Conservation (phyloP, 2,113 vertebrate genomes). For the Dromaius novaehollandiae region DNA sequence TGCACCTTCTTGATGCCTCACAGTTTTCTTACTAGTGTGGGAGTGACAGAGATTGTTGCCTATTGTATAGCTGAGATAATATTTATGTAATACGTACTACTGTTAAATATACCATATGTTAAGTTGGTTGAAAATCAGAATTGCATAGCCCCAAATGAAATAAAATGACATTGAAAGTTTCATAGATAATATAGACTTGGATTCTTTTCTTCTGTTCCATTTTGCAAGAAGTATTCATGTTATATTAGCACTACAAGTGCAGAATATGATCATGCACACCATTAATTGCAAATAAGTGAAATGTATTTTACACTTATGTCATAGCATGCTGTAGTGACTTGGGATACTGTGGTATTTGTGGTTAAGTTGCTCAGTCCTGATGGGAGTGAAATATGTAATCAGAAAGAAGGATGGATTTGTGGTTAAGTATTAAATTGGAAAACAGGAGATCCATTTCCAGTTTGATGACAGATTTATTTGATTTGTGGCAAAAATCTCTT, state of each 20-base stretch:
- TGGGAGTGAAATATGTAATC: background rate
- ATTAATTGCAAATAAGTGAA: background rate
- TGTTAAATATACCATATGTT: background rate
- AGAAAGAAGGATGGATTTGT: background rate
- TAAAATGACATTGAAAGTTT: background rate
- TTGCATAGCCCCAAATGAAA: background rate
- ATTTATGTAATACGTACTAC: background rate
- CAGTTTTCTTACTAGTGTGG: background rate
- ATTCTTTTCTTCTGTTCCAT: background rate
- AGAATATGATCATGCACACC: background rate
- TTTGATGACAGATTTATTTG: background rate
- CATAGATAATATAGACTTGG: background rate
- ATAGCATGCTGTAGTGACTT: background rate
- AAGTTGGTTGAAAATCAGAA: background rate
- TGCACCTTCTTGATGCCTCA: background rate
- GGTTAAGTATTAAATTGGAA: background rate
- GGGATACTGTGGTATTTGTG: background rate
- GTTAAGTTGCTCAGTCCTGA: background rate
- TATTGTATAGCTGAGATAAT: accelerated
- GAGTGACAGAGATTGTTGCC: background rate
- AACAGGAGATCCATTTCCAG: background rate
- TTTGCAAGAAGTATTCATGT: background rate
- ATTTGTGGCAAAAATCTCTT: background rate
- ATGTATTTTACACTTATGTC: background rate
- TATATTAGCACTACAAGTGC: background rate